These are phyloP conservation scores for Panulirus ornatus DNA, from an alignment of 1,140 invertebrate genomes.

Conservation along the genomic window DNA sequence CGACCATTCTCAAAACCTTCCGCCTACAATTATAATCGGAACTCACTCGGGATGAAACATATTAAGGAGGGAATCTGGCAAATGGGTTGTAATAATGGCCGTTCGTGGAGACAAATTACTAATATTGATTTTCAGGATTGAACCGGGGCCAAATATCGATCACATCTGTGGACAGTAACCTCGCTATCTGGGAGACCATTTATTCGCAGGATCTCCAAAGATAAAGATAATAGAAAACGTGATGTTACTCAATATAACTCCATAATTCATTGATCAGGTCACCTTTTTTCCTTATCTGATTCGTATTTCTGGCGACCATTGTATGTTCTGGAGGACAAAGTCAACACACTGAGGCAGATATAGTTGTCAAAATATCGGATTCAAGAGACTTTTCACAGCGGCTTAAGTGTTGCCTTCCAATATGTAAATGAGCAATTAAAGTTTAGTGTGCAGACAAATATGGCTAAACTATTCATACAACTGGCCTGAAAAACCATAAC, in stretches of 20 bases:
- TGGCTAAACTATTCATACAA: conserved; percentile 36
- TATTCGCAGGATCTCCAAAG: too few relatives aligned
- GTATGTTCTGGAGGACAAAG: too few relatives aligned
- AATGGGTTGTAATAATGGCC: conserved; percentile 72
- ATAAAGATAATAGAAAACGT: too few relatives aligned
- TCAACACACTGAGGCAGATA: too few relatives aligned
- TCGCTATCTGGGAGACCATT: neutral
- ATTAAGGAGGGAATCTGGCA: conserved; percentile 71
- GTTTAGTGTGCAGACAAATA: conserved; percentile 11
- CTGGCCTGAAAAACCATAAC: too few relatives aligned
- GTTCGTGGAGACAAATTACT: conserved; percentile 70
- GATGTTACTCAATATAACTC: too few relatives aligned
- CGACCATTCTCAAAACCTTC: conserved; percentile 45
- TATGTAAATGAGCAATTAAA: conserved; percentile 34
- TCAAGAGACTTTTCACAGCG: neutral
- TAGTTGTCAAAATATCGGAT: neutral
- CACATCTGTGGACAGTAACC: neutral
- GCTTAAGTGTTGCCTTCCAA: neutral
- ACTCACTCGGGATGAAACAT: conserved; percentile 68
- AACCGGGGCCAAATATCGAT: conserved; percentile 59
- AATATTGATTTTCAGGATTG: conserved; percentile 69
- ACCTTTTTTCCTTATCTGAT: too few relatives aligned
- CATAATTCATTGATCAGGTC: too few relatives aligned
- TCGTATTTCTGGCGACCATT: too few relatives aligned
- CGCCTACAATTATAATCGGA: conserved; percentile 61